Percentiles rank a stretch among this genome's conserved stretches.
Evolutionary conservation across 2,113 vertebrate species (phyloP).

Genomic region (Machaerirhynchus nigripectus): DNA sequence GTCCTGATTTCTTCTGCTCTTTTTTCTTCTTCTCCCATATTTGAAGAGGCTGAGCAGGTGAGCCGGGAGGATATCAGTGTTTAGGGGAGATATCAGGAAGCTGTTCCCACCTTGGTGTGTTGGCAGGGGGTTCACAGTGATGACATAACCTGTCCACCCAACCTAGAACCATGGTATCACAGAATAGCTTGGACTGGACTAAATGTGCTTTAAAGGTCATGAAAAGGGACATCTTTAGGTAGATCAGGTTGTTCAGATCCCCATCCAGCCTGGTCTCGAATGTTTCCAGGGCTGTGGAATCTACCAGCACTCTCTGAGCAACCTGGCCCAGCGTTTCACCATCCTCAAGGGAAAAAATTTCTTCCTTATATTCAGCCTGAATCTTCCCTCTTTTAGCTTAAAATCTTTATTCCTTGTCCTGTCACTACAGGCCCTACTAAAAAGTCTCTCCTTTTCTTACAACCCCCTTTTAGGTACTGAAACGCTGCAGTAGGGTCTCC

Average conservation of each 20-base stretch:
- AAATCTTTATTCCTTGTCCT: not conserved
- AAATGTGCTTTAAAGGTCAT: not conserved
- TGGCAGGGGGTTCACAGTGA: not conserved
- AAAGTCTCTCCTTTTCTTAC: not conserved
- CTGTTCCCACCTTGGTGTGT: not conserved
- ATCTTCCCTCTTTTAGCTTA: not conserved
- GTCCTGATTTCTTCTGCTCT: not conserved
- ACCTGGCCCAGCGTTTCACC: rapidly evolving
- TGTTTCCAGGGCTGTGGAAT: not conserved
- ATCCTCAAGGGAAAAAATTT: not conserved
- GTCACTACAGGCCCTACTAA: not conserved
- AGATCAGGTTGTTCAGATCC: not conserved
- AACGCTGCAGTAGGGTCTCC: not conserved
- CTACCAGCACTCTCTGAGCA: not conserved
- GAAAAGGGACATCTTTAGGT: not conserved
- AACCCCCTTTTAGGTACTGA: not conserved
- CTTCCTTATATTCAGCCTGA: not conserved
- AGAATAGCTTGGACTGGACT: not conserved
- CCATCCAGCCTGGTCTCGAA: not conserved
- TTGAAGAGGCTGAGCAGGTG: not conserved
- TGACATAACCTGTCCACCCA: not conserved
- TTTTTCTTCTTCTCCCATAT: not conserved
- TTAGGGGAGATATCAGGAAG: not conserved
- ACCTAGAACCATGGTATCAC: no score
- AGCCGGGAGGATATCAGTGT: not conserved